Evolutionary conservation across 2,113 vertebrate species (phyloP).

Genomic region (Theristicus caerulescens): DNA sequence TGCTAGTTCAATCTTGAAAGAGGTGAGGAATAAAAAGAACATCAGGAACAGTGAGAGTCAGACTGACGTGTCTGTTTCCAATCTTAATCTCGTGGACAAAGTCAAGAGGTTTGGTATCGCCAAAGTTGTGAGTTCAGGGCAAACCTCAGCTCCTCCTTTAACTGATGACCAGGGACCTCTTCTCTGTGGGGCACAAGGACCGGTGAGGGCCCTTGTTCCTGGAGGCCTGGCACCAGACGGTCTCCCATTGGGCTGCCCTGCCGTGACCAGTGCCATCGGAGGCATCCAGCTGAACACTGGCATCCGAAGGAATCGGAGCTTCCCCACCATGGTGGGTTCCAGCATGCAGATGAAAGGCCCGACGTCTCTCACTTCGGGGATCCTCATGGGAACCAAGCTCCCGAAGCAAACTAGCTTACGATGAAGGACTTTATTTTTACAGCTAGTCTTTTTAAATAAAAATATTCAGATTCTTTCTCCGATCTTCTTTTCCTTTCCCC

Average conservation of each 20-base stretch:
- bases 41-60: slow-evolving; percentile 84
- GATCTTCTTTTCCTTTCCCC: not conserved
- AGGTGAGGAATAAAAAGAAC: slow-evolving; percentile 85
- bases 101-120: slow-evolving; percentile 87
- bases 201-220: slow-evolving; percentile 80
- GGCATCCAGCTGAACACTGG: slow-evolving; percentile 85
- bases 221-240: slow-evolving; percentile 69
- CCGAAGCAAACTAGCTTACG: slow-evolving; percentile 80
- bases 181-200: slow-evolving; percentile 82
- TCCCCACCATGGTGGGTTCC: slow-evolving; percentile 94
- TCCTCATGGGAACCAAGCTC: slow-evolving; percentile 83
- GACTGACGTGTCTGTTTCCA: slow-evolving; percentile 87
- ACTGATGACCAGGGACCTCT: slow-evolving; percentile 73
- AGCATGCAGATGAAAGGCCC: slow-evolving; percentile 97
- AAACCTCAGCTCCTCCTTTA: slow-evolving; percentile 57
- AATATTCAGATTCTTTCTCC: not conserved
- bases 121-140: slow-evolving; percentile 80
- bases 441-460: slow-evolving; percentile 51
- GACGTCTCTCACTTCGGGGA: slow-evolving; percentile 80
- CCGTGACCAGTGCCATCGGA: slow-evolving; percentile 75
- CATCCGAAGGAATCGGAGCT: slow-evolving; percentile 92
- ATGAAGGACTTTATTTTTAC: slow-evolving; percentile 65
- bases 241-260: slow-evolving; percentile 72
- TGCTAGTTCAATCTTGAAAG: slow-evolving; percentile 91
- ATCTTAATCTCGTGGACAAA: slow-evolving; percentile 94